Evolutionary conservation across 2,888 invertebrate genomes (phyloP), one percentile per base, ranked within the genome.

Genomic region (Parthenolecanium corni): DNA sequence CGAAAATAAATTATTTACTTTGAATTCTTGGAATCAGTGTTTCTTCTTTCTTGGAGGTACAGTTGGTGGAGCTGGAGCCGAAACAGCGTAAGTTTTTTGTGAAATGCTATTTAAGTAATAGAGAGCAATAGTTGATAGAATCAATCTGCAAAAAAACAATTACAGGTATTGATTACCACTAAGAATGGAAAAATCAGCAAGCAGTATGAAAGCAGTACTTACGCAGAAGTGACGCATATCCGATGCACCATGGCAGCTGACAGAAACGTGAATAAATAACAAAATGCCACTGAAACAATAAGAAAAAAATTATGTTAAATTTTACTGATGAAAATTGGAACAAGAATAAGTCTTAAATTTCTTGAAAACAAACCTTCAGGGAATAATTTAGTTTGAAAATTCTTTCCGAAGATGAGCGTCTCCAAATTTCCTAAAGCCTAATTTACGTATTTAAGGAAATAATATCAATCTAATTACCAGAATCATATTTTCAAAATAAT

Each of bases 51-150:
- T 31, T 36, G 58, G 47, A n/a, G 58, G 58, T 12, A 58, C 36
- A 2, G 25, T 16, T 2, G 58, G 58, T 31, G 58, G 49, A 5
- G 58, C 47, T n/a, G 58, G 49, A 9, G 49, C 38, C 9, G 31
- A n/a, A 1, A 57, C 57, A 24, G 47, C 49, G 25, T 58, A 31
- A 5, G 49, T 58, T 25, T 84, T 84, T 70, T 87, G 87, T 2
- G 93, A 92, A 69, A 92, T 81, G 71, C 83, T 83, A 74, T 92
- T 92, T 71, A 93, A 79, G 73, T 89, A 93, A 76, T 89, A 93
- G 49, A 94, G 79, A n/a, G 87, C 85, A 61, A 89, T 79, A 67
- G 90, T 71, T 0, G 93, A 94, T 73, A 94, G 91, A 64, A 94
- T 71, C 52, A 82, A 75, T 87, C 94, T 93, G 61, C 14, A 58